Base-by-base conservation (phyloP, 2,888 invertebrate genomes). In the Frankliniella intonsa region DNA sequence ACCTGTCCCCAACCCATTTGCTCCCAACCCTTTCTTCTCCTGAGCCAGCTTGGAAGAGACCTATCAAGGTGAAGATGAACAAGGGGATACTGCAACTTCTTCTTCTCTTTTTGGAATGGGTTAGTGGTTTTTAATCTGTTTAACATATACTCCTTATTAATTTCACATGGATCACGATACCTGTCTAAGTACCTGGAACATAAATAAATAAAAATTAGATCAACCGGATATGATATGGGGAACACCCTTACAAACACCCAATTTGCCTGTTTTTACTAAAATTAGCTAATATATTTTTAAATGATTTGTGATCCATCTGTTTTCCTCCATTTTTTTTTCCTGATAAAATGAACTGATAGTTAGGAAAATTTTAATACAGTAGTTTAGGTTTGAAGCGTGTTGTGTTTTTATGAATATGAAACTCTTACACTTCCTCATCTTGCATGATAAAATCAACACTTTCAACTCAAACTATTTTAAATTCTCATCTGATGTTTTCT, bases 121-220 rank as follows among this genome's bases (percentile, higher is more conserved):
- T 97, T 93, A 25, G 93, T 92, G 82, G 91, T 90, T 85, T 93
- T 93, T 82, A 99, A 88, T 87, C 97, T 95, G 82, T 93, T 92
- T 83, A 94, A 86, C 82, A 98, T 89, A 87, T 94, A 94, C 87
- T 98, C 96, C 87, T 97, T 95, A 84, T 94, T 94, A 2, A 99
- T 92, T 86, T 97, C 92, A 87, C 97, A 97, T 0, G 93, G 93
- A 88, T 98, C 97, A 84, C 97, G 91, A 87, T 98, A 97, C 86
- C 93, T 94, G 87, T 99, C 98, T 92, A 99, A 90, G 88, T 98
- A 99, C 81, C 91, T 91, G 86, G 22, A 87, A 86, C 27, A 82
- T 83, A 27, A 51, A 76, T 38, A 81, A n/a, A 81, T 49, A 19
- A n/a, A 82, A 14, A 82, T 17, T 25, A 19, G 49, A 12, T 22